phyloP scores from a whole-genome alignment of 1,140 invertebrate genomes.

The Zaprionus ghesquierei region DNA sequence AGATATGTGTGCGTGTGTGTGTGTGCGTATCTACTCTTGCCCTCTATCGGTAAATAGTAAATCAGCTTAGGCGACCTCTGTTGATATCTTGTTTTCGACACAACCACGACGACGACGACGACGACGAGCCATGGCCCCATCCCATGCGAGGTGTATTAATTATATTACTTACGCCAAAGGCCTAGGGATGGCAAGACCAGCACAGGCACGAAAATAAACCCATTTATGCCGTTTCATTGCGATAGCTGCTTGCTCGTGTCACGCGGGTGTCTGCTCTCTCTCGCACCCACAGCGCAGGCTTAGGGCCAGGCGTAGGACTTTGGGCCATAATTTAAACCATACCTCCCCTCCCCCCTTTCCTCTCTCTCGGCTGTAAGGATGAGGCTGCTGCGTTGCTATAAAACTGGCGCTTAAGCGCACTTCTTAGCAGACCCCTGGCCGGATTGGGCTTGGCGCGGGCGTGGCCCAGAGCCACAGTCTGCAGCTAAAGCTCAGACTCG shows the following conservation, averaged over 20 bases:
- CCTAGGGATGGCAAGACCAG: background rate
- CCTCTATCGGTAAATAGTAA: constrained; percentile 44
- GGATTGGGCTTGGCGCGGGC: constrained; percentile 76
- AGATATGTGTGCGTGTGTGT: constrained; percentile 30
- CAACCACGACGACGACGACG: constrained; percentile 20
- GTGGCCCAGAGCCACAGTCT: constrained; percentile 47
- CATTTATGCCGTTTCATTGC: background rate
- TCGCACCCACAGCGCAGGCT: background rate
- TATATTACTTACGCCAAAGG: constrained; percentile 46
- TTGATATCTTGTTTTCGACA: constrained; percentile 55
- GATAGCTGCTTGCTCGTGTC: background rate
- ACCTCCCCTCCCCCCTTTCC: background rate
- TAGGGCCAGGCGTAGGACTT: background rate
- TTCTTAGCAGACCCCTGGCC: constrained; percentile 61
- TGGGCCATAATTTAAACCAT: constrained; percentile 62
- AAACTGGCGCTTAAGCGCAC: constrained; percentile 74
- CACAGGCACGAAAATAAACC: background rate
- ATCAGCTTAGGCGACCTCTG: constrained; percentile 59
- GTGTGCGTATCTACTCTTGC: constrained; percentile 17
- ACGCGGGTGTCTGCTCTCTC: background rate
- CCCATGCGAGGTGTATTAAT: constrained; percentile 71
- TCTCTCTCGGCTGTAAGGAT: background rate
- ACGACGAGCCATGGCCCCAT: constrained; percentile 39
- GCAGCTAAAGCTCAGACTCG: background rate
- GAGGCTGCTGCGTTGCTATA: constrained; percentile 43